Evolutionary conservation across 2,797 vertebrate genomes (phyloP).

Genomic region (Vultur gryphus): DNA sequence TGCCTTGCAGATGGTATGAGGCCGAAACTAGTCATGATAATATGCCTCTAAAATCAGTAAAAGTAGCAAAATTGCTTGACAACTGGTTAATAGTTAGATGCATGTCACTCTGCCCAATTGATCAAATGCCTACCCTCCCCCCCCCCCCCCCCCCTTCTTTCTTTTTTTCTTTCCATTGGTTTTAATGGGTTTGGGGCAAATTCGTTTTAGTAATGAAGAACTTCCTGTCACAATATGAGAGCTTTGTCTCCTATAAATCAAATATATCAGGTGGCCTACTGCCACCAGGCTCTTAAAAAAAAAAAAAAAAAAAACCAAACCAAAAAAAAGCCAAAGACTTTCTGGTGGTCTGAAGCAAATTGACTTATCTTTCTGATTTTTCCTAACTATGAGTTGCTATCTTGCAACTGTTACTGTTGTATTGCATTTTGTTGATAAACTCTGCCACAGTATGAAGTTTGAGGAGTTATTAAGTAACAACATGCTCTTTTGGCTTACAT

Average conservation of each 20-base stretch:
- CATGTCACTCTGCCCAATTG: background rate
- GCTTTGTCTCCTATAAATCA: background rate
- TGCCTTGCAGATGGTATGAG: background rate
- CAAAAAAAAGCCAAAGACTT: background rate
- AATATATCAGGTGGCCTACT: background rate
- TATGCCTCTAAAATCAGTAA: background rate
- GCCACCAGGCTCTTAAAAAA: background rate
- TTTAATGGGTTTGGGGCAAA: background rate
- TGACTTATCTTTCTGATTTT: background rate
- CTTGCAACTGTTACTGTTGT: background rate
- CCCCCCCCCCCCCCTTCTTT: background rate
- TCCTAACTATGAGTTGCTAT: background rate
- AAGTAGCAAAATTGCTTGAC: background rate
- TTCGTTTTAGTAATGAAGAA: background rate
- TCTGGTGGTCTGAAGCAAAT: background rate
- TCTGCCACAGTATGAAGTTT: background rate
- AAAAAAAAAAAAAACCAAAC: background rate
- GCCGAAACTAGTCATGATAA: background rate
- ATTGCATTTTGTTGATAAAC: background rate
- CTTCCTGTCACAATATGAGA: background rate
- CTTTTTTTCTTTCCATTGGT: background rate
- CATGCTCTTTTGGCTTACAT: accelerated
- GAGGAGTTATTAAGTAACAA: background rate
- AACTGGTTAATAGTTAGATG: background rate
- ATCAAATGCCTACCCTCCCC: background rate